These are phyloP conservation scores for Operophtera brumata DNA, from an alignment of 2,888 invertebrate genomes.

Conservation along the genomic window DNA sequence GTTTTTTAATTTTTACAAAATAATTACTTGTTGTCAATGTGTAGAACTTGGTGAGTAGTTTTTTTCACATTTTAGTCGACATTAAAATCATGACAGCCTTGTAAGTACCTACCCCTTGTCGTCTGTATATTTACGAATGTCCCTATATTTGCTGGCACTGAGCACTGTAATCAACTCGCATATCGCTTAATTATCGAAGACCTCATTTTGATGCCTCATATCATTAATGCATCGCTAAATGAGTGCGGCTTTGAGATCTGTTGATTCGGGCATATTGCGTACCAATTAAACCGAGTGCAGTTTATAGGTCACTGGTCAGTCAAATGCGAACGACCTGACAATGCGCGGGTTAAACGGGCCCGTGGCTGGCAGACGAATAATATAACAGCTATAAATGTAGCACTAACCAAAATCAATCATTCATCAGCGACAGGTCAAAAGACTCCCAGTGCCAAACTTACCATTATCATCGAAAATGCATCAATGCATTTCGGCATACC, in stretches of 20 bases:
- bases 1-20: no score
- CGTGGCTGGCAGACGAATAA: conserved; percentile 36
- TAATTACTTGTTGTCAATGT: no score
- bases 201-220: conserved; percentile 35
- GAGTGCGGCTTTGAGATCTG: conserved; percentile 66
- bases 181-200: conserved; percentile 1
- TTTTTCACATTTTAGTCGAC: no score
- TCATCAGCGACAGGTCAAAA: no score
- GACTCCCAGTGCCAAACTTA: background rate
- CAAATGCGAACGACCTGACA: conserved; percentile 45
- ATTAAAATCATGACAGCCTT: no score
- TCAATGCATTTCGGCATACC: no score
- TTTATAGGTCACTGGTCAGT: conserved; percentile 62
- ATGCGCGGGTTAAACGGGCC: conserved; percentile 30
- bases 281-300: conserved; percentile 31
- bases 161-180: no score
- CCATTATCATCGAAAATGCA: background rate
- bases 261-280: conserved; percentile 41
- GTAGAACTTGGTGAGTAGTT: no score
- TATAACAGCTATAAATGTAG: background rate
- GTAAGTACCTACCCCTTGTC: no score
- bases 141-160: no score
- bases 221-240: conserved; percentile 49
- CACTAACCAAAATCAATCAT: no score
- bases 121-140: no score